Evolutionary conservation across 2,113 vertebrate species (phyloP).

Genomic region (Craseonycteris thonglongyai): DNA sequence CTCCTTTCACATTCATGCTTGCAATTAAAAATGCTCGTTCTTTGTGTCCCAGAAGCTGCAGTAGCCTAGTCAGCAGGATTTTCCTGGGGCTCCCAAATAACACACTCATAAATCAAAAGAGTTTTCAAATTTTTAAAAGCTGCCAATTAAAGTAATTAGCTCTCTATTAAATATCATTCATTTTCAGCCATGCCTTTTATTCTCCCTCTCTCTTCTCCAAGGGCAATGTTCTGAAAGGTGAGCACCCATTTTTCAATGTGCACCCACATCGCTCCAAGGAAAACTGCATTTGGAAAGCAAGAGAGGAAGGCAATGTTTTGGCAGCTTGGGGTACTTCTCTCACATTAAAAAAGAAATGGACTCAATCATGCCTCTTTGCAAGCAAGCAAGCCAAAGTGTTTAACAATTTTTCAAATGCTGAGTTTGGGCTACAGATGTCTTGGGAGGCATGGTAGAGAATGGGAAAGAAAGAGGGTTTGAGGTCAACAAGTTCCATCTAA

Average conservation of each 20-base stretch:
- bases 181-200: background rate
- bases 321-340: background rate
- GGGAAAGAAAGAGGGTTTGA: background rate
- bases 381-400: background rate
- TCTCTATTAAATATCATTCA: background rate
- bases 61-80: fast-evolving
- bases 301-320: background rate
- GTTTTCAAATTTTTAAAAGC: background rate
- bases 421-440: background rate
- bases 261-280: background rate
- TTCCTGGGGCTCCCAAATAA: background rate
- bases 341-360: background rate
- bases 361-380: background rate
- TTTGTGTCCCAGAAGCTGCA: background rate
- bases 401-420: background rate
- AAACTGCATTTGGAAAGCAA: background rate
- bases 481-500: background rate
- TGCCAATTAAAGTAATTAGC: background rate
- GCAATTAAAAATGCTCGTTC: background rate
- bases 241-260: background rate
- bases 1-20: background rate
- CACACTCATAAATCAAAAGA: background rate
- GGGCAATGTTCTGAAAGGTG: background rate
- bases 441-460: background rate
- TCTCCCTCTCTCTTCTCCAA: background rate